phyloP scores from a whole-genome alignment of 2,113 vertebrate species.

The Deroptyus accipitrinus region DNA sequence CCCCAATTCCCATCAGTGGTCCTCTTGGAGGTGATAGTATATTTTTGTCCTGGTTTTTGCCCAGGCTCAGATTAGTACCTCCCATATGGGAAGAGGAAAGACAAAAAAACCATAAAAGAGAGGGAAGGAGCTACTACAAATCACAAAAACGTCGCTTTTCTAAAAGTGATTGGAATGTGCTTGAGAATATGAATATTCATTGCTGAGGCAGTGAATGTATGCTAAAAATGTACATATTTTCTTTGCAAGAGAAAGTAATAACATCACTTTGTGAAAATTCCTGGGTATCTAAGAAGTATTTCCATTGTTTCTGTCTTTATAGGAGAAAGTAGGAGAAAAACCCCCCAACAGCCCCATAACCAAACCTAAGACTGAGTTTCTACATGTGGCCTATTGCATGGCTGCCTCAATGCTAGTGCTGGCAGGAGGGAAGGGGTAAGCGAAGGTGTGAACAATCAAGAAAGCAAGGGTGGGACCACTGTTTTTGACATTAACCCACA shows the following conservation, averaged over 20 bases:
- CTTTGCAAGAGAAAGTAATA: not conserved
- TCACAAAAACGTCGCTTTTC: not conserved
- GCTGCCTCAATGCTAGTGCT: not conserved
- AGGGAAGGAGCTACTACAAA: rapidly evolving
- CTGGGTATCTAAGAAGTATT: not conserved
- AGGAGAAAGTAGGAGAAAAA: not conserved
- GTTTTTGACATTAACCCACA: not conserved
- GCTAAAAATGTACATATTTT: not conserved
- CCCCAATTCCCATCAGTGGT: not conserved
- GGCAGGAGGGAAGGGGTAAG: not conserved
- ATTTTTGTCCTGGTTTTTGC: not conserved
- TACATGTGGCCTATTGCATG: not conserved
- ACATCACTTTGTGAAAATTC: not conserved
- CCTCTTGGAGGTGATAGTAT: not conserved
- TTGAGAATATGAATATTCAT: not conserved
- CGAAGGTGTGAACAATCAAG: not conserved
- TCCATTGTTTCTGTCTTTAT: not conserved
- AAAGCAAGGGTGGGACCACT: not conserved
- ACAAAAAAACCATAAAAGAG: not conserved
- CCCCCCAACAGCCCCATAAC: rapidly evolving
- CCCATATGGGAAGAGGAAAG: rapidly evolving
- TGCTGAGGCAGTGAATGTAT: not conserved
- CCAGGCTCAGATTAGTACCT: not conserved
- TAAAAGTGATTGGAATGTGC: not conserved
- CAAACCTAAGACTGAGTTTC: not conserved